Percentiles rank a stretch among this genome's conserved stretches.
Evolutionary conservation across 64 coral and sea anemone genomes (phyloP).

Genomic region (Dendrophyllia cribrosa): DNA sequence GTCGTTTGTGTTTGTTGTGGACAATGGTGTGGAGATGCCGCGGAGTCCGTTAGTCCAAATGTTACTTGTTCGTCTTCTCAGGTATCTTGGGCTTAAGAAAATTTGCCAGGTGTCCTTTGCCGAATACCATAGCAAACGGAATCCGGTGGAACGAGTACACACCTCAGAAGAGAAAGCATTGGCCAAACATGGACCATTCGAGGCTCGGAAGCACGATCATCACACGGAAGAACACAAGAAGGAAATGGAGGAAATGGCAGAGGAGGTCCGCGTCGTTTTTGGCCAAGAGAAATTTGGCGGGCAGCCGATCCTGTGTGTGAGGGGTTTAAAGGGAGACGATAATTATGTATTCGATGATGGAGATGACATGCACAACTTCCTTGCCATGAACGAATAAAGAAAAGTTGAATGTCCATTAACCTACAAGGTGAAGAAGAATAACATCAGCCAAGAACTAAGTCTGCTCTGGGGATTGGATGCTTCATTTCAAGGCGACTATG

Average conservation of each 20-base stretch:
- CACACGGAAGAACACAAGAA: background rate
- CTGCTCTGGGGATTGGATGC: constrained; percentile 17
- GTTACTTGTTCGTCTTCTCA: constrained; percentile 20
- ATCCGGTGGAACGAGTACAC: background rate
- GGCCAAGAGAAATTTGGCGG: constrained; percentile 11
- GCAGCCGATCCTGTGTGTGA: background rate
- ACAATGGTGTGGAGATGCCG: constrained; percentile 51
- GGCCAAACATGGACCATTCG: background rate
- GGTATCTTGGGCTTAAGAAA: background rate
- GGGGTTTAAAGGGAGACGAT: background rate
- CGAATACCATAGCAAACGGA: constrained; percentile 38
- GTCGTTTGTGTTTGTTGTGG: constrained; percentile 56
- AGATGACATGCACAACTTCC: constrained; percentile 13
- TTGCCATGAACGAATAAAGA: background rate
- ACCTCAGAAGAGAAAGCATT: background rate
- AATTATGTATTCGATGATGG: constrained; percentile 31
- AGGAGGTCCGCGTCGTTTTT: background rate
- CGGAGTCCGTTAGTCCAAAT: constrained; percentile 31
- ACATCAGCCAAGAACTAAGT: constrained; percentile 14
- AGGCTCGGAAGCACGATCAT: background rate
- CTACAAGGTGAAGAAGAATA: background rate
- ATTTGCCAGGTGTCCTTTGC: constrained; percentile 11
- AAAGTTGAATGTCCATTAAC: constrained; percentile 32
- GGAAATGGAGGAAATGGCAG: constrained; percentile 41
- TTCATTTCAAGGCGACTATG: constrained; percentile 22